Base-by-base conservation (phyloP, 2,797 vertebrate species). In the Spatula clypeata region DNA sequence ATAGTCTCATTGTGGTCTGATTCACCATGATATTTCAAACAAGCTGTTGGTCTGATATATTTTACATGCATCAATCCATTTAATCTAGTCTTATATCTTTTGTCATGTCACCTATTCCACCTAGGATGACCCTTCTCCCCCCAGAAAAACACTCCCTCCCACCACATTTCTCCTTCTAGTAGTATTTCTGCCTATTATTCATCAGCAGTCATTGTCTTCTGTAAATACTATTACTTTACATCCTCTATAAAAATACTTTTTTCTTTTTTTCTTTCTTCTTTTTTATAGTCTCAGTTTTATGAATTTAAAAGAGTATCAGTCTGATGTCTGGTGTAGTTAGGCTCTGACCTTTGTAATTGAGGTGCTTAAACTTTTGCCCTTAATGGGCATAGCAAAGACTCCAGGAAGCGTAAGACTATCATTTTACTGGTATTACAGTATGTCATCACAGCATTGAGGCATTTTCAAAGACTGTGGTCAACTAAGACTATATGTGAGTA, bases 1-100 rank as follows among this genome's bases (percentile, higher is more conserved):
- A 0, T 5, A 4, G 6, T 42, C 27, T 85, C 80, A 15, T 47
- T 58, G 3, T 29, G 8, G 3, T 67, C 34, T 60, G n/a, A 64
- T 54, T 77, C 36, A 70, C 11, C 19, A 8, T 5, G 13, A 13
- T 11, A 29, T 19, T 44, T n/a, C 62, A 44, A 42, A 64, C 6
- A 8, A 32, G 20, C 20, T 55, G 15, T 11, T 67, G 57, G 10
- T 34, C 38, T 64, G 74, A 32, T 47, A 2, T 8, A 47, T 38
- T 74, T 51, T 60, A 36, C 16, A 34, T 5, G 1, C 79, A 57
- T 47, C 7, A 1, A 1, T 42, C 29, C 8, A 3, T 26, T 2
- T 17, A 38, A 26, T 2, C 69, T 79, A 49, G 53, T n/a, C 21
- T 45, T 70, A 24, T 6, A 11, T 34, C 14, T 51, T 77, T 42